Evolutionary conservation across 2,113 vertebrate species (phyloP).

Genomic region (Xiphophorus maculatus): DNA sequence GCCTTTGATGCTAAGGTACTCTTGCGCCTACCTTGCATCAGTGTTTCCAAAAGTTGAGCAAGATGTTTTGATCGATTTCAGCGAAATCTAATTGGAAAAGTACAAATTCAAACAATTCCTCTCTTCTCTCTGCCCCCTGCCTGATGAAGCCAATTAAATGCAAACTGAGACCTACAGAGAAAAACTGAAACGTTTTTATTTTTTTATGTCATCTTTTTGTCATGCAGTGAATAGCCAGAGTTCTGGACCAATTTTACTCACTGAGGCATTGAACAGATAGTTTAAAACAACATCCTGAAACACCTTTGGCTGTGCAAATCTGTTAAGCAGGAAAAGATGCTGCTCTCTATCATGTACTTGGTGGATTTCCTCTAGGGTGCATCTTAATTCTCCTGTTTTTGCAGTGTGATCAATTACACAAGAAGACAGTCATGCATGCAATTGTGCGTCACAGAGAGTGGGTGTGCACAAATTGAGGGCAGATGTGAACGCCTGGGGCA

Average conservation of each 20-base stretch:
- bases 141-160: slow-evolving; percentile 37
- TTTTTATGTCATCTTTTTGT: slow-evolving; percentile 52
- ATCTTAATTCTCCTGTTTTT: slow-evolving; percentile 33
- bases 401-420: slow-evolving; percentile 65
- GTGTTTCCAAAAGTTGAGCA: slow-evolving; percentile 16
- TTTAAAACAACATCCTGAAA: slow-evolving; percentile 66
- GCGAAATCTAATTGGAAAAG: slow-evolving; percentile 23
- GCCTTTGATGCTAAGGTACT: slow-evolving; percentile 97
- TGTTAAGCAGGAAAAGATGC: slow-evolving; percentile 24
- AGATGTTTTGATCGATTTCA: neutral
- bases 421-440: slow-evolving; percentile 43
- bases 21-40: slow-evolving; percentile 62
- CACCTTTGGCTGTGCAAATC: slow-evolving; percentile 58
- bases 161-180: slow-evolving; percentile 37
- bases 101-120: slow-evolving; percentile 18
- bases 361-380: slow-evolving; percentile 51
- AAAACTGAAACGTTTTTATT: slow-evolving; percentile 18
- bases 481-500: slow-evolving; percentile 50
- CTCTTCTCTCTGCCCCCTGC: neutral
- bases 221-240: slow-evolving; percentile 39
- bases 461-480: slow-evolving; percentile 47
- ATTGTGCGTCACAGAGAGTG: slow-evolving; percentile 46
- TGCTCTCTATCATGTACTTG: slow-evolving; percentile 50
- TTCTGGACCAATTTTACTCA: slow-evolving; percentile 51
- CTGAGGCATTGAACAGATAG: slow-evolving; percentile 44